Percentiles rank a stretch among this genome's conserved stretches.
These are phyloP conservation scores for Amazona vittata DNA, from an alignment of 2,113 vertebrate genomes.

Conservation along the genomic window DNA sequence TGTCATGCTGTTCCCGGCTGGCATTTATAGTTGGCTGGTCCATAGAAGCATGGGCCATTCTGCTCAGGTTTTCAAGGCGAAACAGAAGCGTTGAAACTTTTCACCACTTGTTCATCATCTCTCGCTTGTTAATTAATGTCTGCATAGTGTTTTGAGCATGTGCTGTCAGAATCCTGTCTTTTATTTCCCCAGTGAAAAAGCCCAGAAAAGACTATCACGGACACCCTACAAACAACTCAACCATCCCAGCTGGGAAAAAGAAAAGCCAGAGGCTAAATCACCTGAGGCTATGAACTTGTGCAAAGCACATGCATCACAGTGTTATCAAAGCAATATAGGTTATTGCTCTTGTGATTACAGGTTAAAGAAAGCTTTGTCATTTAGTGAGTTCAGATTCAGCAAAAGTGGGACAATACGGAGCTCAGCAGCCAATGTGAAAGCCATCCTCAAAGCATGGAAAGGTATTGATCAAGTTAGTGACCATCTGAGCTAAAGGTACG, in stretches of 20 bases:
- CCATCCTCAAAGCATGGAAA: not conserved
- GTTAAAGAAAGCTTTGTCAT: not conserved
- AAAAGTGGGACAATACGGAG: not conserved
- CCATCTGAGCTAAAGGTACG: not conserved
- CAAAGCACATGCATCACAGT: not conserved
- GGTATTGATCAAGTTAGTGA: not conserved
- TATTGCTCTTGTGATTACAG: not conserved
- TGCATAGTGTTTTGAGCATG: not conserved
- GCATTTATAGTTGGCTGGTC: slow-evolving; percentile 55
- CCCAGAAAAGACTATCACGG: not conserved
- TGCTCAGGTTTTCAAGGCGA: slow-evolving; percentile 28
- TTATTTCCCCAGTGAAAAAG: not conserved
- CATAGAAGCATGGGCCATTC: slow-evolving; percentile 22
- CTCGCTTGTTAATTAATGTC: slow-evolving; percentile 31
- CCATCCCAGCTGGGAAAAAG: not conserved
- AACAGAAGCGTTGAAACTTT: slow-evolving; percentile 30
- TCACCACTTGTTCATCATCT: slow-evolving; percentile 46
- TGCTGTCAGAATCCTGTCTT: slow-evolving; percentile 32
- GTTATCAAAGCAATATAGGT: not conserved
- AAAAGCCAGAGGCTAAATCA: not conserved
- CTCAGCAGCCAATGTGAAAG: not conserved
- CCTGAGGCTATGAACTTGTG: not conserved
- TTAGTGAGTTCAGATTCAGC: not conserved
- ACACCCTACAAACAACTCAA: not conserved
- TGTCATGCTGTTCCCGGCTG: slow-evolving; percentile 41